These are phyloP conservation scores for Heteromyza rotundicornis DNA, from an alignment of 2,888 invertebrate species.

Conservation along the genomic window DNA sequence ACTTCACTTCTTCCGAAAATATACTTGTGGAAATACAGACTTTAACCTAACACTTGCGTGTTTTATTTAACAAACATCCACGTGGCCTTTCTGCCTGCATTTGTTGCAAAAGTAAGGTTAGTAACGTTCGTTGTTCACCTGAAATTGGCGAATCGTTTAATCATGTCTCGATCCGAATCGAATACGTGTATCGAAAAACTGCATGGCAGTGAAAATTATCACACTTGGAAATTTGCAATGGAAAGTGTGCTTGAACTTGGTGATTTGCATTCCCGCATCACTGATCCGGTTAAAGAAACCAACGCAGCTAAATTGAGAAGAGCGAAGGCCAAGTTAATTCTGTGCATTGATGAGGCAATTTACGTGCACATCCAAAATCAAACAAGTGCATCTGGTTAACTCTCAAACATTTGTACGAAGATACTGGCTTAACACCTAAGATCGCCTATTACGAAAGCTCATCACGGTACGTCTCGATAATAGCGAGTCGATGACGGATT, in stretches of 20 bases:
- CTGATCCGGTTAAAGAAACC: conserved; percentile 14
- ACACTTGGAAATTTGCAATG: conserved; percentile 22
- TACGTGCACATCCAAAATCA: conserved; percentile 25
- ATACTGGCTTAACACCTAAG: conserved; percentile 28
- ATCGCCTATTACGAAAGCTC: conserved; percentile 23
- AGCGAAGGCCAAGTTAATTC: conserved; percentile 13
- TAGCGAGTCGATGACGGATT: conserved; percentile 22
- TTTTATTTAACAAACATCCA: too few species aligned
- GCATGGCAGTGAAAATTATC: conserved; percentile 16
- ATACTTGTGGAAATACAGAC: too few species aligned
- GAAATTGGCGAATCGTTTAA: too few species aligned
- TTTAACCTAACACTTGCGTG: too few species aligned
- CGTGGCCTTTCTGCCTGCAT: too few species aligned
- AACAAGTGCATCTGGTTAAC: conserved; percentile 24
- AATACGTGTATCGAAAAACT: conserved; percentile 16
- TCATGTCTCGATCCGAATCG: not conserved
- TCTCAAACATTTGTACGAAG: conserved; percentile 25
- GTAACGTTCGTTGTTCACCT: too few species aligned
- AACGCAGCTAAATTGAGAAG: conserved; percentile 15
- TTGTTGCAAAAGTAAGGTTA: too few species aligned
- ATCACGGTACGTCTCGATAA: conserved; percentile 22
- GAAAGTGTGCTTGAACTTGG: conserved; percentile 13
- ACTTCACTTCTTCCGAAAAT: too few species aligned
- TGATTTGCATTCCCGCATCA: conserved; percentile 11
- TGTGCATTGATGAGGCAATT: conserved; percentile 19